A percentile compares a stretch with the other conserved stretches of the same genome.
Evolutionary conservation across 2,888 invertebrate species (phyloP).

Genomic region (Cacoxenus indagator): DNA sequence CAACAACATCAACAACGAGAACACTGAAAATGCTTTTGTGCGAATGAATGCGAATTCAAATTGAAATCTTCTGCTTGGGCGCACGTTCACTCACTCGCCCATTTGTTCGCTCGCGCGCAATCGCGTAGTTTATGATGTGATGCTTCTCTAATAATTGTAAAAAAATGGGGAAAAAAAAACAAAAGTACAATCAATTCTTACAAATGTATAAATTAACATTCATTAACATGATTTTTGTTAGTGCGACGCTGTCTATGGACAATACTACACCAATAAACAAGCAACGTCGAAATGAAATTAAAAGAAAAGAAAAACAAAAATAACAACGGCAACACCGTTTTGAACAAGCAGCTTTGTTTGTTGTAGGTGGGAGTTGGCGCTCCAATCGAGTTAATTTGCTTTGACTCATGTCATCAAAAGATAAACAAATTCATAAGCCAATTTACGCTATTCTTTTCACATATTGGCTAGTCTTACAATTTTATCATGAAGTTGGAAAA

Average conservation of each 20-base stretch:
- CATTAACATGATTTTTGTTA: conserved; percentile 56
- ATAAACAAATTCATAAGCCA: background rate
- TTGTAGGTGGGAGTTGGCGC: conserved; percentile 1
- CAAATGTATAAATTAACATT: conserved; percentile 62
- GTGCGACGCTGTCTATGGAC: conserved; percentile 32
- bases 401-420: background rate
- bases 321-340: background rate
- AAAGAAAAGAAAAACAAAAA: background rate
- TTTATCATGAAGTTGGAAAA: too few relatives aligned
- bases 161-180: conserved; percentile 7
- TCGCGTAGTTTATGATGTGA: background rate
- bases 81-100: conserved; percentile 1
- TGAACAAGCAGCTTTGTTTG: background rate
- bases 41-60: background rate
- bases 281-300: background rate
- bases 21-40: too few relatives aligned
- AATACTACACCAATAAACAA: background rate
- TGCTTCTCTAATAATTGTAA: conserved; percentile 19
- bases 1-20: too few relatives aligned
- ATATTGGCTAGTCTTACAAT: background rate
- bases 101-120: background rate
- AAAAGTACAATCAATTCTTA: conserved; percentile 48
- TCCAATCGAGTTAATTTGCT: conserved; percentile 20
- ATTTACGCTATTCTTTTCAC: background rate
- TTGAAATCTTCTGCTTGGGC: conserved; percentile 1